These are phyloP conservation scores for Caenorhabditis brenneri DNA, from an alignment of 1,140 invertebrate species.

Conservation along the genomic window DNA sequence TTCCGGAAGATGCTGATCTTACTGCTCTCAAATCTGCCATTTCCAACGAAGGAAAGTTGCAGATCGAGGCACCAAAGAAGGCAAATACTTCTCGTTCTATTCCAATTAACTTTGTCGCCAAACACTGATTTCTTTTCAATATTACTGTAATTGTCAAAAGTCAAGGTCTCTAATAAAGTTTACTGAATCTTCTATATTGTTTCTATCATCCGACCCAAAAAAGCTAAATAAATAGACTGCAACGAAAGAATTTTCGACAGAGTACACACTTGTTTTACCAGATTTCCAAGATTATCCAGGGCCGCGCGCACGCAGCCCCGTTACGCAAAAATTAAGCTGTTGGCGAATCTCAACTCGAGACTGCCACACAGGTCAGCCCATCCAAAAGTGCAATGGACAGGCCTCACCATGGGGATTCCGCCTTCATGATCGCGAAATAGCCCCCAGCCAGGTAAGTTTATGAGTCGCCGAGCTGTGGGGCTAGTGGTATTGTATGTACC, in stretches of 20 bases:
- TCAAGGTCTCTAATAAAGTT: too few relatives aligned
- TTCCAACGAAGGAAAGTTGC: background rate
- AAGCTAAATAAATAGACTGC: too few relatives aligned
- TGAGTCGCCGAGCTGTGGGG: background rate
- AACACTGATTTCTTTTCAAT: background rate
- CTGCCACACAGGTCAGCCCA: conserved; percentile 40
- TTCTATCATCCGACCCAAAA: too few relatives aligned
- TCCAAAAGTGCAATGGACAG: conserved; percentile 33
- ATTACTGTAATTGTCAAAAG: background rate
- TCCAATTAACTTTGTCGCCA: conserved; percentile 1
- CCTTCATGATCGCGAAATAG: conserved; percentile 26
- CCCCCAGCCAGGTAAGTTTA: conserved; percentile 42
- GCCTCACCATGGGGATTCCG: conserved; percentile 35
- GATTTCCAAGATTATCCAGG: background rate
- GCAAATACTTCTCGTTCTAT: background rate
- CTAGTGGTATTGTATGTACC: background rate
- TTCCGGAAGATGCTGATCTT: conserved; percentile 31
- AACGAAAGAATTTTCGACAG: too few relatives aligned
- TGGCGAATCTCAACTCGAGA: conserved; percentile 41
- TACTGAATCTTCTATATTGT: too few relatives aligned
- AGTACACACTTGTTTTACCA: too few relatives aligned
- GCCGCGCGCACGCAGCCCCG: conserved; percentile 34
- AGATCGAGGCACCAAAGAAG: conserved; percentile 13
- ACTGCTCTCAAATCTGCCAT: background rate
- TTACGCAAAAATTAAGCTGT: conserved; percentile 39